These are phyloP conservation scores for Panthera tigris DNA, from an alignment of 2,113 vertebrate species.

Conservation along the genomic window DNA sequence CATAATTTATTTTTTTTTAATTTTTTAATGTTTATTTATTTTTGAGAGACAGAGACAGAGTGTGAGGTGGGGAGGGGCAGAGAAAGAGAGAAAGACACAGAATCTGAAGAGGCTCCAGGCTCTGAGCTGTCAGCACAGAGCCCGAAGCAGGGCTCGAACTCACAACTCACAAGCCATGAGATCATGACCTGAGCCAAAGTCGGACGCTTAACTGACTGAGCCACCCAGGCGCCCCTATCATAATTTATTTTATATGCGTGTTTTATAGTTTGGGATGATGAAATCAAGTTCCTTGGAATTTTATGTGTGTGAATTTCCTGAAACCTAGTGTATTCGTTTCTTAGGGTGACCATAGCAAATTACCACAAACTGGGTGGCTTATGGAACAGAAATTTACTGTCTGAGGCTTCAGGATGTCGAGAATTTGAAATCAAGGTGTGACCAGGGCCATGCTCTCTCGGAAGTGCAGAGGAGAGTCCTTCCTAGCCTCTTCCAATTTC, in stretches of 20 bases:
- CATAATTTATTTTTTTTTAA: background rate
- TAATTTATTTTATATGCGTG: background rate
- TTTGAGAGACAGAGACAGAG: no score
- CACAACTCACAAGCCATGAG: no score
- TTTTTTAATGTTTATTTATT: no score
- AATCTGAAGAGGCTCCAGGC: no score
- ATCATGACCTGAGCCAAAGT: no score
- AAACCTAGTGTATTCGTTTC: background rate
- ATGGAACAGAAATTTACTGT: background rate
- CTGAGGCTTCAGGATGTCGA: background rate
- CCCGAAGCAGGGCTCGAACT: no score
- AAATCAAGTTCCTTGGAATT: background rate
- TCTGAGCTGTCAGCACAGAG: no score
- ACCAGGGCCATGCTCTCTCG: background rate
- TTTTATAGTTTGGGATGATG: background rate
- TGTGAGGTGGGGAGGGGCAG: no score
- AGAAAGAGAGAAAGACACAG: no score
- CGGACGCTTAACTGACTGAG: no score
- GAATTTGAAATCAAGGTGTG: background rate
- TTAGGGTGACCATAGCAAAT: background rate
- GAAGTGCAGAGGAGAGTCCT: background rate
- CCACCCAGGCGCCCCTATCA: background rate
- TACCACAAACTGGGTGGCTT: background rate
- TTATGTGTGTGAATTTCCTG: background rate
- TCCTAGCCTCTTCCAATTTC: background rate